Base-by-base conservation (phyloP, 2,797 vertebrate species). In the Eulemur mongoz region DNA sequence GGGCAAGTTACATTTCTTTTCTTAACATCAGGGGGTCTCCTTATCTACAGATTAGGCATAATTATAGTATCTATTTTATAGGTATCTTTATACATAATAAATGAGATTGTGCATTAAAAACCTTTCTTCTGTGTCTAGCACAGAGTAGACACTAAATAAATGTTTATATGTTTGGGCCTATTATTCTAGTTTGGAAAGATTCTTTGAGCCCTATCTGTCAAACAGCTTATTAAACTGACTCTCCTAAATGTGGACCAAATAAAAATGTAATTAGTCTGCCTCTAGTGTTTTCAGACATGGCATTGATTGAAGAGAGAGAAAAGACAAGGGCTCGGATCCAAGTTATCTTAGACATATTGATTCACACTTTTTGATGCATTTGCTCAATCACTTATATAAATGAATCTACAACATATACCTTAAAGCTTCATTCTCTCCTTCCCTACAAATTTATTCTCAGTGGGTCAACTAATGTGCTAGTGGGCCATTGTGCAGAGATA, bases 191-290 rank as follows among this genome's bases (percentile, higher is more conserved):
- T 95, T 92, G 72, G 54, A 63, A 95, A 92, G 75, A 93, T 83
- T 88, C 88, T 82, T 87, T 79, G 75, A 96, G 63, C 32, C 20
- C 57, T 94, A 67, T 86, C 50, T 95, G 54, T 90, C 80, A 95
- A 79, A 65, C 13, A 75, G 76, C 61, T 94, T 92, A 94, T 97
- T 95, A 97, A 89, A 97, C 43, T 80, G 89, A 95, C 93, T 91
- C 61, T 93, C n/a, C 45, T 91, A 96, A 94, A 80, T 91, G 84
- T 50, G 91, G 59, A 78, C 70, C 96, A 92, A 91, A 91, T 94
- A 81, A 96, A 97, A 95, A 96, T 69, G 61, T 86, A 94, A 96
- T 96, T 94, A 89, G 59, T 83, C 86, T 97, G 75, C 63, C 84
- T 97, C 63, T 83, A 75, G 43, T 82, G 93, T 95, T 96, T 90